Percentiles rank a stretch among this genome's conserved stretches.
These are phyloP conservation scores for Nematostella vectensis DNA, from an alignment of 92 coral and sea anemone genomes.

Conservation along the genomic window DNA sequence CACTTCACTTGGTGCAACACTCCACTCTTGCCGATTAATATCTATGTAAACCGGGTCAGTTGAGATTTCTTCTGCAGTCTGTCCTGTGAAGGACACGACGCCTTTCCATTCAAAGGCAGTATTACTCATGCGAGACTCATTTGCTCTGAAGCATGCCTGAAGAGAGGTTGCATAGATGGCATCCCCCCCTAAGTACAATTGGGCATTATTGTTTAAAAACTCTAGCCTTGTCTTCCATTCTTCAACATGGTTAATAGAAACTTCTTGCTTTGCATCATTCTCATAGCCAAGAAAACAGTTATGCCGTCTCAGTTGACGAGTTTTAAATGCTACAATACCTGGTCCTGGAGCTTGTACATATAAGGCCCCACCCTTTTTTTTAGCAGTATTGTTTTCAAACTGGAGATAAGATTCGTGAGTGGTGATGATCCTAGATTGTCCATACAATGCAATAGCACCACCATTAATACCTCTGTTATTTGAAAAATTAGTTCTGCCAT, in stretches of 20 bases:
- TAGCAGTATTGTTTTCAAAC: conserved; percentile 26
- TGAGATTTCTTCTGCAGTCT: conserved; percentile 17
- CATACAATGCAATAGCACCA: conserved; percentile 53
- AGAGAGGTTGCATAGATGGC: conserved; percentile 42
- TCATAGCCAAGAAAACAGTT: conserved; percentile 33
- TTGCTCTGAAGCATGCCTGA: conserved; percentile 27
- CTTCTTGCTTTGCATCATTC: conserved; percentile 1
- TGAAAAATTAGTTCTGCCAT: conserved; percentile 9
- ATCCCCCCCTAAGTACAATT: conserved; percentile 12
- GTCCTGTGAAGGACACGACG: neutral
- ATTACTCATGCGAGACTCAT: conserved; percentile 3
- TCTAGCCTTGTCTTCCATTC: conserved; percentile 27
- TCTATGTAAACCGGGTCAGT: conserved; percentile 40
- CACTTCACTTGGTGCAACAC: conserved; percentile 25
- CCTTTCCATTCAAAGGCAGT: conserved; percentile 26
- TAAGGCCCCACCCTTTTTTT: conserved; percentile 47
- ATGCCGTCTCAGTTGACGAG: conserved; percentile 18
- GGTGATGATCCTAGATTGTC: conserved; percentile 25
- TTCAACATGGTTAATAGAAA: neutral
- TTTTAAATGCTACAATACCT: conserved; percentile 29
- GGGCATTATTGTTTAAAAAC: conserved; percentile 27
- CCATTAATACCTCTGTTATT: conserved; percentile 32
- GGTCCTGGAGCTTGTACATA: conserved; percentile 41
- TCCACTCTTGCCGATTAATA: conserved; percentile 16
- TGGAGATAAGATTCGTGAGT: conserved; percentile 15